These are phyloP conservation scores for Hydropsyche betteni DNA, from an alignment of 2,888 invertebrate species.

Conservation along the genomic window DNA sequence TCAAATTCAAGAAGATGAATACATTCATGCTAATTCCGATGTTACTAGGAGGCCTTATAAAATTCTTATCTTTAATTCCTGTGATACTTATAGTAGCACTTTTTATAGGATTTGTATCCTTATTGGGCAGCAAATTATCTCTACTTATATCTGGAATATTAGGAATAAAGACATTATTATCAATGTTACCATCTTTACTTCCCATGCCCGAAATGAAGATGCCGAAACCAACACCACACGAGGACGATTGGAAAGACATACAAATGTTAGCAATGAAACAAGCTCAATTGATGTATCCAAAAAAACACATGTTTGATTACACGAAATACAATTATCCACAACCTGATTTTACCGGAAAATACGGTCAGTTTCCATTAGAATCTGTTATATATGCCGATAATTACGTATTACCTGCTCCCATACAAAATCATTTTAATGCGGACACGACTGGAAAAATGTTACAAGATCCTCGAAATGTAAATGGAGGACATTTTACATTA, in stretches of 20 bases:
- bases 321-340: not conserved
- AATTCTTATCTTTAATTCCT: slow-evolving; percentile 55
- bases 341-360: not conserved
- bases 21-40: slow-evolving; percentile 53
- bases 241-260: slow-evolving; percentile 31
- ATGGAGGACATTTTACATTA: not conserved
- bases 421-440: not conserved
- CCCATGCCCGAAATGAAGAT: slow-evolving; percentile 1
- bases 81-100: slow-evolving; percentile 55
- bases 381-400: slow-evolving; percentile 42
- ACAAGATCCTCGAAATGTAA: slow-evolving; percentile 20
- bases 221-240: slow-evolving; percentile 25
- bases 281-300: slow-evolving; percentile 24
- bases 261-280: not conserved
- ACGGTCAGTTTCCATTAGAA: not conserved
- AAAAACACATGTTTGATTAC: not conserved
- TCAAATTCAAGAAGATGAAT: slow-evolving; percentile 50
- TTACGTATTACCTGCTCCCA: slow-evolving; percentile 35
- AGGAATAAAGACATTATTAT: slow-evolving; percentile 53
- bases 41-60: slow-evolving; percentile 55
- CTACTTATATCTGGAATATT: slow-evolving; percentile 54
- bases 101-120: slow-evolving; percentile 55
- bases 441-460: slow-evolving; percentile 31
- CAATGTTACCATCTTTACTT: slow-evolving; percentile 30
- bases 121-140: slow-evolving; percentile 55